A percentile compares a stretch with the other conserved stretches of the same genome.
phyloP scores from a whole-genome alignment of 2,888 invertebrate genomes.

The Melangyna quadrimaculata region DNA sequence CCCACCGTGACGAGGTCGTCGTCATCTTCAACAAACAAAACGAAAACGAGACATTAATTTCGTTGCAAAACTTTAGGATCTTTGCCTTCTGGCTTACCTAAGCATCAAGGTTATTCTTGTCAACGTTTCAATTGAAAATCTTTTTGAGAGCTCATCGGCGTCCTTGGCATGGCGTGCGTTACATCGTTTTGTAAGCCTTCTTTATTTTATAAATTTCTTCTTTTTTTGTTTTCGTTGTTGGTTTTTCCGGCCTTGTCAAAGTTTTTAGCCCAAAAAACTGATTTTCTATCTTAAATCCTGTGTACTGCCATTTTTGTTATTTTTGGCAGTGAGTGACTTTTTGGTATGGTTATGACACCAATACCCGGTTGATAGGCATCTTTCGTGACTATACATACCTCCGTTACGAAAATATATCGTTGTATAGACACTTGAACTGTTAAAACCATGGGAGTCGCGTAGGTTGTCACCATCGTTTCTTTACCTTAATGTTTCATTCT shows the following conservation, averaged over 20 bases:
- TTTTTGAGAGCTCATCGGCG: slow-evolving; percentile 26
- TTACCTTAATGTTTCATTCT: neutral
- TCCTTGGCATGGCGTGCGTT: too few species aligned
- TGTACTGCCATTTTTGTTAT: slow-evolving; percentile 46
- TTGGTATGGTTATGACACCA: slow-evolving; percentile 48
- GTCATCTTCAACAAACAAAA: slow-evolving; percentile 47
- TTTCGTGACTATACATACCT: neutral
- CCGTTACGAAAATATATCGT: neutral
- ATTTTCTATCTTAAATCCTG: neutral
- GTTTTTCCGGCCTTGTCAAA: slow-evolving; percentile 34
- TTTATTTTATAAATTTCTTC: neutral
- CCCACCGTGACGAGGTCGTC: slow-evolving; percentile 12
- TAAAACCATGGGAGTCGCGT: neutral
- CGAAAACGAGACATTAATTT: slow-evolving; percentile 70
- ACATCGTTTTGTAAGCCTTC: neutral
- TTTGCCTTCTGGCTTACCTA: slow-evolving; percentile 25
- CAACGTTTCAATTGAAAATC: slow-evolving; percentile 65
- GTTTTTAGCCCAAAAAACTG: slow-evolving; percentile 47
- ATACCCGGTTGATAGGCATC: slow-evolving; percentile 38
- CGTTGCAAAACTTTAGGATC: slow-evolving; percentile 48
- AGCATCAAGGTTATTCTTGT: slow-evolving; percentile 49
- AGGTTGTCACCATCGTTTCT: neutral
- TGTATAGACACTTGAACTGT: neutral
- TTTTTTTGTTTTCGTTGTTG: neutral
- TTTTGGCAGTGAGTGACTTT: slow-evolving; percentile 35